These are phyloP conservation scores for Thysanoteuthis rhombus DNA, from an alignment of 2,888 invertebrate species.

Conservation along the genomic window DNA sequence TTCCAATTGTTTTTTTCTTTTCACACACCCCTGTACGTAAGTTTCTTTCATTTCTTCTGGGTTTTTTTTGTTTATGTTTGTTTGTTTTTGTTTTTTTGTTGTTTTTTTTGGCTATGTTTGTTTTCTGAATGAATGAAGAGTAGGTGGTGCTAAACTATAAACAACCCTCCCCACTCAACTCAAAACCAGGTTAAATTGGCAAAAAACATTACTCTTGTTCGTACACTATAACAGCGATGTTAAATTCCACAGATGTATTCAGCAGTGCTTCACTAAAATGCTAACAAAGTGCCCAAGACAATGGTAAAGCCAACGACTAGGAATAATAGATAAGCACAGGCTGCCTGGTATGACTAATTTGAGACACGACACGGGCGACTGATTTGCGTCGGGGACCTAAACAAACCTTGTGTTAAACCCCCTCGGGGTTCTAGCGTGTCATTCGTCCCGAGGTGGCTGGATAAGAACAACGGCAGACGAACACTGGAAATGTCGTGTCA, in stretches of 20 bases:
- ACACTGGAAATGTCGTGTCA: not conserved
- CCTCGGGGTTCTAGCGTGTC: not conserved
- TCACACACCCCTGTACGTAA: not conserved
- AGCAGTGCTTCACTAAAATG: not conserved
- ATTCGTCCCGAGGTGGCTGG: not conserved
- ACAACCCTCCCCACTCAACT: not conserved
- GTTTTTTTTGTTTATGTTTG: not conserved
- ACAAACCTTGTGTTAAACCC: not conserved
- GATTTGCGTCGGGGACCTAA: not conserved
- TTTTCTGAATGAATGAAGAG: not conserved
- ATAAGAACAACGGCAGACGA: not conserved
- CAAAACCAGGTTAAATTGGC: too few relatives aligned
- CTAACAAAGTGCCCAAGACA: not conserved
- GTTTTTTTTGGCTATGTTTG: too few relatives aligned
- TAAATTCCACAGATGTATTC: not conserved
- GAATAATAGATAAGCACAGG: not conserved
- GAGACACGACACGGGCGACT: not conserved
- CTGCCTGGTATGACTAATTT: conserved; percentile 12
- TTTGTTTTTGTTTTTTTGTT: too few relatives aligned
- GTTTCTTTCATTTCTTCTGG: not conserved
- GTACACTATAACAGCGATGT: not conserved
- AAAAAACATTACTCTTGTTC: not conserved
- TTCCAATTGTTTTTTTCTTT: not conserved
- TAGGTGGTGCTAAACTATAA: not conserved
- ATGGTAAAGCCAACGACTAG: not conserved